These are phyloP conservation scores for Gracilinanus agilis DNA, from an alignment of 2,113 vertebrate species.

Conservation along the genomic window DNA sequence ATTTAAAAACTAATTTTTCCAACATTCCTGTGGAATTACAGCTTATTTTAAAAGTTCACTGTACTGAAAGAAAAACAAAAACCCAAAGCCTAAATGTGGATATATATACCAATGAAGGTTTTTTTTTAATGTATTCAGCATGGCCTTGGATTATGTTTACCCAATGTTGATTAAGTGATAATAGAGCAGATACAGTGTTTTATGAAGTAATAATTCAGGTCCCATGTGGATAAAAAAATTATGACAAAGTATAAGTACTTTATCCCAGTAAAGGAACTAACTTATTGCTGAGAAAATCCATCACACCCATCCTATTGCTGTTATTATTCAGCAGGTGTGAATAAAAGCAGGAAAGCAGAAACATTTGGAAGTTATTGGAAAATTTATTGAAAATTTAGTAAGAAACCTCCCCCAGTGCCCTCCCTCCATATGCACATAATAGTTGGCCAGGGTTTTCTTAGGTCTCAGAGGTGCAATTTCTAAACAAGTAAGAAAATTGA, in stretches of 20 bases:
- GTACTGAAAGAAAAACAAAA: not conserved
- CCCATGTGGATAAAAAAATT: slow-evolving; percentile 28
- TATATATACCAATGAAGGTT: not conserved
- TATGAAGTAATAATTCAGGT: slow-evolving; percentile 29
- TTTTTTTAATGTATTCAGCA: not conserved
- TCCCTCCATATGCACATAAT: slow-evolving; percentile 44
- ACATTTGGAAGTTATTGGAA: slow-evolving; percentile 77
- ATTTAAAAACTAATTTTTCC: slow-evolving; percentile 31
- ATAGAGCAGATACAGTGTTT: slow-evolving; percentile 39
- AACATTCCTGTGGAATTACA: slow-evolving; percentile 11
- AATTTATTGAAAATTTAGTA: slow-evolving; percentile 61
- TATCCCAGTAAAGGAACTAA: slow-evolving; percentile 23
- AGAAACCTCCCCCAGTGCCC: slow-evolving; percentile 42
- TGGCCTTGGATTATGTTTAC: not conserved
- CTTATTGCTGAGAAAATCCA: slow-evolving; percentile 13
- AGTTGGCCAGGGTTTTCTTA: slow-evolving; percentile 43
- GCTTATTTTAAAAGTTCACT: slow-evolving; percentile 35
- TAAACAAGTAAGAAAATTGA: slow-evolving; percentile 44
- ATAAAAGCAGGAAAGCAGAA: slow-evolving; percentile 57
- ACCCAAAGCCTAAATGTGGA: not conserved
- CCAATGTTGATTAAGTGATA: slow-evolving; percentile 33
- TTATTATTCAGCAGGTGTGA: slow-evolving; percentile 69
- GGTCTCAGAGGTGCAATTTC: slow-evolving; percentile 66
- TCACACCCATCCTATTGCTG: not conserved
- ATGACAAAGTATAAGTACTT: slow-evolving; percentile 10